A percentile compares a stretch with the other conserved stretches of the same genome.
These are phyloP conservation scores for Macrochelys suwanniensis DNA, from an alignment of 2,797 vertebrate species.

Conservation along the genomic window DNA sequence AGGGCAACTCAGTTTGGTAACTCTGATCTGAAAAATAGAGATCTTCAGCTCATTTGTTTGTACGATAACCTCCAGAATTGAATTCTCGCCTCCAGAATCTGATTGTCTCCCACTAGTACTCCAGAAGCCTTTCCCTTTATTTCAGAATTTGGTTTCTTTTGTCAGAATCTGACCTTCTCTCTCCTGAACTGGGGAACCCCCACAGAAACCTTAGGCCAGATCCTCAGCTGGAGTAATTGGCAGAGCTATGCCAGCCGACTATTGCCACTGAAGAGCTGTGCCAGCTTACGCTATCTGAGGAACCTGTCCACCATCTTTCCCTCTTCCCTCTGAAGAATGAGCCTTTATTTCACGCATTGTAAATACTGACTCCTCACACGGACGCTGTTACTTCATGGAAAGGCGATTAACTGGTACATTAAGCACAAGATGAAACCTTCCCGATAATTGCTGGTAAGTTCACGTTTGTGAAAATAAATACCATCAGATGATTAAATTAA, in stretches of 20 bases:
- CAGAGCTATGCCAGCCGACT: background rate
- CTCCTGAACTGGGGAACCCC: background rate
- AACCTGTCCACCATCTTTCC: background rate
- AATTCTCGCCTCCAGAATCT: background rate
- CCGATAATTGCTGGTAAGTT: conserved; percentile 63
- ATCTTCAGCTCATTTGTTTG: background rate
- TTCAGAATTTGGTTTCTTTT: background rate
- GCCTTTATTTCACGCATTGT: conserved; percentile 66
- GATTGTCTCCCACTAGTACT: background rate
- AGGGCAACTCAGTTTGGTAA: background rate
- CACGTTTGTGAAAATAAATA: conserved; percentile 67
- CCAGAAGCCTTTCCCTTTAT: background rate
- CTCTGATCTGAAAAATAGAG: background rate
- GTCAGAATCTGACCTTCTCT: background rate
- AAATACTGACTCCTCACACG: conserved; percentile 63
- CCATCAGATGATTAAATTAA: conserved; percentile 76
- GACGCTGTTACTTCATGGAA: conserved; percentile 55
- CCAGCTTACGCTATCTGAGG: conserved; percentile 22
- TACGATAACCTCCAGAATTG: background rate
- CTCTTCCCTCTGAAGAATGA: conserved; percentile 1
- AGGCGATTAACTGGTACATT: conserved; percentile 30
- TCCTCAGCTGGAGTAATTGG: background rate
- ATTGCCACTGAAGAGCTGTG: background rate
- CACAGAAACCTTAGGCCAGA: background rate
- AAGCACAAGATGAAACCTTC: conserved; percentile 49